Evolutionary conservation across 2,888 invertebrate species (phyloP), one percentile per base, ranked within the genome.

Genomic region (Cheilosia soror): DNA sequence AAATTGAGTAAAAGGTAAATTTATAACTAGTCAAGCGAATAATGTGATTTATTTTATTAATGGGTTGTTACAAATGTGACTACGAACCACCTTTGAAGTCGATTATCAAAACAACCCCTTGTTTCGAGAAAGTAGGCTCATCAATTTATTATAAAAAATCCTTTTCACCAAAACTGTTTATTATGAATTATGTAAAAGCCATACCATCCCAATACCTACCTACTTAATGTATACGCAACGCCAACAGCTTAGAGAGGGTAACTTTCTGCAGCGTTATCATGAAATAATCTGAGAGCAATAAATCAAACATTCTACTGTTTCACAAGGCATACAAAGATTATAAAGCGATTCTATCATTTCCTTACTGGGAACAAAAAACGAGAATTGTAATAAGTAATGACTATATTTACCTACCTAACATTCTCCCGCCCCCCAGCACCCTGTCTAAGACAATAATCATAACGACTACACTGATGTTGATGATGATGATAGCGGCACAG

Each of bases 301-400:
- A 77, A 82, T 82, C 77, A 81, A 82, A 77, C 33, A 81, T 76
- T 58, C 63, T 42, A n/a, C 42, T 51, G 37, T 31, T 40, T 31
- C 63, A 9, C 27, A 47, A 29, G 60, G 82, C 49, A 57, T 68
- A 66, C 55, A 72, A 58, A 78, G 78, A 69, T 78, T 78, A 78
- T 73, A 73, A 83, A 83, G 44, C 68, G 72, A 83, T 78, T 78
- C 44, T 29, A 73, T 73, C 47, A 83, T 78, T 68, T 73, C 83
- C 68, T 77, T 66, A 5, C 33, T 33, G 47, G 29, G 25, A 20
- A 27, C 49, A 47, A 57, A 37, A 44, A 80, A 49, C 9, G 42
- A 37, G 37, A 37, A 9, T 49, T 42, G 63, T 73, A 55, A 73
- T 75, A 71, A 77, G 77, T 66, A 82, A 82, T 71, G 81, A 69